phyloP scores from a whole-genome alignment of 2,113 vertebrate genomes.

The Glareola pratincola region DNA sequence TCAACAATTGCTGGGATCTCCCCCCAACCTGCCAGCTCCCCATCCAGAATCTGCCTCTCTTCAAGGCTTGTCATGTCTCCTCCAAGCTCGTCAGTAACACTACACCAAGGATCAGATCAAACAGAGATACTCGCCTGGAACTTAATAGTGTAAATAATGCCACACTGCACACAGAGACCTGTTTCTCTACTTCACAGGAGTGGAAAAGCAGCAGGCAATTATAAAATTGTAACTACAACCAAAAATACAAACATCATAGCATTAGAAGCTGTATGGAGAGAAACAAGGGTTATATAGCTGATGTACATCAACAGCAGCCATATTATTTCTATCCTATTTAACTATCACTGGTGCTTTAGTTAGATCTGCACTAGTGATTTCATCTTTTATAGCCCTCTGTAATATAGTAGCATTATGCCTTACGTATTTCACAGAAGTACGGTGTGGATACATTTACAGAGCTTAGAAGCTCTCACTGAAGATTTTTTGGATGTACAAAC shows the following conservation, averaged over 20 bases:
- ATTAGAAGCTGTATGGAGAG: neutral
- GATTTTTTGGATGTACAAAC: neutral
- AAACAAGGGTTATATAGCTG: neutral
- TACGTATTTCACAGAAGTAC: neutral
- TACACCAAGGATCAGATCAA: constrained; percentile 23
- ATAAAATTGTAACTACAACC: neutral
- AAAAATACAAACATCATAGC: neutral
- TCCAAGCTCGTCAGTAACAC: neutral
- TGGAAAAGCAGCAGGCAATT: neutral
- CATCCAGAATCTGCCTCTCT: neutral
- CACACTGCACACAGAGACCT: neutral
- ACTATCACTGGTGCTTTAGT: neutral
- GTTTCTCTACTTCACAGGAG: neutral
- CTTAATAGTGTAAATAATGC: constrained; percentile 17
- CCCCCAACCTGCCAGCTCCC: neutral
- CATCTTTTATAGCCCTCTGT: neutral
- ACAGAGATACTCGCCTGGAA: neutral
- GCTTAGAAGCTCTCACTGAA: neutral
- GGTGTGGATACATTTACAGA: neutral
- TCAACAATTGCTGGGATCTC: neutral
- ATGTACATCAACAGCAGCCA: neutral
- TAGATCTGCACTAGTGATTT: neutral
- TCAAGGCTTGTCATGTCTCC: neutral
- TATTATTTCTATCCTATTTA: neutral
- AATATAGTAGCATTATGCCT: neutral